These are phyloP conservation scores for Sipha flava DNA, from an alignment of 1,140 invertebrate species.

Conservation along the genomic window DNA sequence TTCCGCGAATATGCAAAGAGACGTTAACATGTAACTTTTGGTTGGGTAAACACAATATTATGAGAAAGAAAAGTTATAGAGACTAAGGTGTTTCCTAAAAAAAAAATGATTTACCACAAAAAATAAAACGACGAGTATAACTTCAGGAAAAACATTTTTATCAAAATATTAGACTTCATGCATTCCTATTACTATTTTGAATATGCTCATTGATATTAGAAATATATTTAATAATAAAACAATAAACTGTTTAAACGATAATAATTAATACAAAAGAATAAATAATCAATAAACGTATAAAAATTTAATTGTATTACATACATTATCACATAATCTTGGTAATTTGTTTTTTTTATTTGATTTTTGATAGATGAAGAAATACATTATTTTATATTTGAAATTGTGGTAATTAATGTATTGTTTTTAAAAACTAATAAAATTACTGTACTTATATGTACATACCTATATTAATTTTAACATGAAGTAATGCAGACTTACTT, in stretches of 20 bases:
- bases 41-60: constrained; percentile 26
- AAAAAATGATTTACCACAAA: background rate
- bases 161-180: no score
- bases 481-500: background rate
- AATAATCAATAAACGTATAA: no score
- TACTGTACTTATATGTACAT: background rate
- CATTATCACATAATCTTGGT: no score
- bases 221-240: no score
- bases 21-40: constrained; percentile 24
- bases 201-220: no score
- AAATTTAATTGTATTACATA: no score
- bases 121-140: background rate
- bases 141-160: no score
- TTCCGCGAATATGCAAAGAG: constrained; percentile 7
- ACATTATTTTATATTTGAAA: background rate
- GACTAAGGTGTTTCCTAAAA: background rate
- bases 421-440: background rate
- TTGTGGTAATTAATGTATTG: background rate
- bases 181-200: no score
- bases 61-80: background rate
- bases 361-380: no score
- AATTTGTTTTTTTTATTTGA: background rate
- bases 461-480: no score
- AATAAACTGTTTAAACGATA: no score
- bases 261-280: no score